phyloP scores from a whole-genome alignment of 2,888 invertebrate genomes.

The Congeria kusceri region DNA sequence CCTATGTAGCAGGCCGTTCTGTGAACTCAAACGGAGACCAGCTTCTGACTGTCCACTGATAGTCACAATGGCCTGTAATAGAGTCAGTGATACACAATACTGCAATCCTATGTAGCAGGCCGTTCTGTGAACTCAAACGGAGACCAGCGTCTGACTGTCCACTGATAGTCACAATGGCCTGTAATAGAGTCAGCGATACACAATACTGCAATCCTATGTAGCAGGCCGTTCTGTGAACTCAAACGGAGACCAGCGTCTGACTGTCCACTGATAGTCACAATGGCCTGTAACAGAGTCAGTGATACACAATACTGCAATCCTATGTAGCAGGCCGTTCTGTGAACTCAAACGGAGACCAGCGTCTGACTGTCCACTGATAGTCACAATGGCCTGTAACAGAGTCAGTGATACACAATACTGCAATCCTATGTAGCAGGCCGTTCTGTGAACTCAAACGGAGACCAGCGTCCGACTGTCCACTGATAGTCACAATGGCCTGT shows the following conservation, averaged over 20 bases:
- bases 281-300: slow-evolving; percentile 49
- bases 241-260: slow-evolving; percentile 88
- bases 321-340: too few species aligned
- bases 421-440: slow-evolving; percentile 90
- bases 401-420: too few species aligned
- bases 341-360: slow-evolving; percentile 88
- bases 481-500: slow-evolving; percentile 77
- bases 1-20: slow-evolving; percentile 89
- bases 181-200: too few species aligned
- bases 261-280: slow-evolving; percentile 77
- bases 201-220: too few species aligned
- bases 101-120: slow-evolving; percentile 90
- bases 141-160: slow-evolving; percentile 87
- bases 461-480: slow-evolving; percentile 87
- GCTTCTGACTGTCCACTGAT: slow-evolving; percentile 86
- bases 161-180: slow-evolving; percentile 78
- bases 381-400: slow-evolving; percentile 54
- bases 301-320: too few species aligned
- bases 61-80: slow-evolving; percentile 56
- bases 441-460: slow-evolving; percentile 88
- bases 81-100: too few species aligned
- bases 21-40: slow-evolving; percentile 88
- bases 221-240: slow-evolving; percentile 88
- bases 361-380: slow-evolving; percentile 86
- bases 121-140: slow-evolving; percentile 88